Evolutionary conservation across 2,888 invertebrate species (phyloP).

Genomic region (Dusona sp.): DNA sequence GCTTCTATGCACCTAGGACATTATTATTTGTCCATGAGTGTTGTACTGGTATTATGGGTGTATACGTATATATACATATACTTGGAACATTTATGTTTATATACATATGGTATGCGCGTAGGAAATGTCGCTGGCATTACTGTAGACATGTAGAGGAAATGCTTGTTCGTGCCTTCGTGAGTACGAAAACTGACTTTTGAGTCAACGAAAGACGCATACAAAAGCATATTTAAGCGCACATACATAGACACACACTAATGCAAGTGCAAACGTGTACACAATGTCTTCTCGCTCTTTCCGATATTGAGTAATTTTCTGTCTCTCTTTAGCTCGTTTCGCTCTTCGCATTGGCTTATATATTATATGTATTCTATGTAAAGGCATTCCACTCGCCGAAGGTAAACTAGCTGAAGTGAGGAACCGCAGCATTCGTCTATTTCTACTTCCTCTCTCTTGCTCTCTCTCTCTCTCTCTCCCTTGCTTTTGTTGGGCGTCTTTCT

Average conservation of each 20-base stretch:
- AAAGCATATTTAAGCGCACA: not conserved
- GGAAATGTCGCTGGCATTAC: constrained; percentile 28
- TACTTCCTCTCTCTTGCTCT: constrained; percentile 16
- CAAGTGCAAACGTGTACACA: constrained; percentile 7
- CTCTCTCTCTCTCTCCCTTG: constrained; percentile 18
- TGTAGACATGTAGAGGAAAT: constrained; percentile 21
- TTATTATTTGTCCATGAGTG: constrained; percentile 49
- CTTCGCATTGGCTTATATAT: constrained; percentile 24
- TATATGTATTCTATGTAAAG: constrained; percentile 17
- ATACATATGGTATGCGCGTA: constrained; percentile 1
- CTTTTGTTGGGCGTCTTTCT: not conserved
- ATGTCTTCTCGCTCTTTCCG: constrained; percentile 29
- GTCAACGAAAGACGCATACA: constrained; percentile 34
- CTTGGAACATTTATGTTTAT: not conserved
- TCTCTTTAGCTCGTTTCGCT: constrained; percentile 23
- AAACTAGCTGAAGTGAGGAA: constrained; percentile 46
- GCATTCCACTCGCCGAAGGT: constrained; percentile 46
- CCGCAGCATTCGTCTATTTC: constrained; percentile 45
- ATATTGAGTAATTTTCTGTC: constrained; percentile 51
- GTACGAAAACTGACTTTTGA: constrained; percentile 24
- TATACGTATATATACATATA: not conserved
- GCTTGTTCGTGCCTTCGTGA: constrained; percentile 31
- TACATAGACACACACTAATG: not conserved
- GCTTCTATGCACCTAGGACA: constrained; percentile 26
- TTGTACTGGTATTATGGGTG: constrained; percentile 7